These are phyloP conservation scores for Athalia cordata DNA, from an alignment of 2,888 invertebrate genomes.

Conservation along the genomic window DNA sequence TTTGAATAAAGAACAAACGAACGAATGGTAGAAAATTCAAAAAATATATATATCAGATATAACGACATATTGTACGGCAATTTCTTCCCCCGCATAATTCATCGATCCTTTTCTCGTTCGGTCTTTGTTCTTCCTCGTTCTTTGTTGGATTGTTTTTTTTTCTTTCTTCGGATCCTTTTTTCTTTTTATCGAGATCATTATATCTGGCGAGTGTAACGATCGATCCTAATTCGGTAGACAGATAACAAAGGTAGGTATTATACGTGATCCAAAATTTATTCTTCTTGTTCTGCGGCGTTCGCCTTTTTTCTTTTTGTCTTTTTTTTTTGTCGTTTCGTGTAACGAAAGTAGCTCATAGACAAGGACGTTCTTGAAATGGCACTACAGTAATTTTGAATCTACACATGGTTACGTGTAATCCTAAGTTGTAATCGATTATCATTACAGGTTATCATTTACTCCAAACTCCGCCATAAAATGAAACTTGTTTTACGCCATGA, in stretches of 20 bases:
- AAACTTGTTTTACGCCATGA: too few species aligned
- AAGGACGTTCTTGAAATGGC: conserved; percentile 24
- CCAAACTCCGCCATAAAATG: too few species aligned
- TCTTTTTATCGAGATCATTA: not conserved
- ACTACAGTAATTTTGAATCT: not conserved
- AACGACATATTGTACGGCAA: not conserved
- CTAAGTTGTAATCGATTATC: not conserved
- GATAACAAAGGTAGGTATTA: too few species aligned
- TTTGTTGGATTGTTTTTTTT: not conserved
- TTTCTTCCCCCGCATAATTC: not conserved
- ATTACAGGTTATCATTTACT: not conserved
- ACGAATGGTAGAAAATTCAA: too few species aligned
- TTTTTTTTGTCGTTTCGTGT: not conserved
- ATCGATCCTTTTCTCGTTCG: not conserved
- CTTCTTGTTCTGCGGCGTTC: not conserved
- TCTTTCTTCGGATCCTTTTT: not conserved
- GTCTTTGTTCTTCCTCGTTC: not conserved
- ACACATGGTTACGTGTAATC: not conserved
- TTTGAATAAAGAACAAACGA: not conserved
- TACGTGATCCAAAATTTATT: not conserved
- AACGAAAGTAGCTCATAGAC: conserved; percentile 44
- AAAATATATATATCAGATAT: too few species aligned
- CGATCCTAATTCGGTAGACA: too few species aligned
- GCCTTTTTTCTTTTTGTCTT: not conserved
- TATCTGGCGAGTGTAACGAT: too few species aligned